phyloP scores from a whole-genome alignment of 2,888 invertebrate species.

The Leptopterna dolabrata region DNA sequence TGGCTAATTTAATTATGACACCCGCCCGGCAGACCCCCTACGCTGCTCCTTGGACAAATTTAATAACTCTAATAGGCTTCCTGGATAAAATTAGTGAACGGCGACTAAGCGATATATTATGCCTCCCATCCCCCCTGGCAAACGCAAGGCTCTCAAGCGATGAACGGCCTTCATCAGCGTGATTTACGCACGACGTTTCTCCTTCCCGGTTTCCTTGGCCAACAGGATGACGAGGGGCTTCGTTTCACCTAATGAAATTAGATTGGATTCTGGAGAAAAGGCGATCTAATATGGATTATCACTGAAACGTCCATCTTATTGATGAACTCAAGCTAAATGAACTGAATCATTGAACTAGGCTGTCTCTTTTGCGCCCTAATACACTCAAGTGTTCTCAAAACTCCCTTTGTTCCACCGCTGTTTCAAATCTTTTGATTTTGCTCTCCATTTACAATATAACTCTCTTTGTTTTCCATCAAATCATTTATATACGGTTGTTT shows the following conservation, averaged over 20 bases:
- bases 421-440: no score
- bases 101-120: background rate
- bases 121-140: background rate
- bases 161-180: background rate
- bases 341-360: no score
- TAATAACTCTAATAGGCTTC: background rate
- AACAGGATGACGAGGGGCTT: background rate
- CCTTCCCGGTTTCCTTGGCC: background rate
- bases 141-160: background rate
- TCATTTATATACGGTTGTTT: no score
- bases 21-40: background rate
- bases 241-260: background rate
- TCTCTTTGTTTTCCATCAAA: no score
- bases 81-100: constrained; percentile 3
- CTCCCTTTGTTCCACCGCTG: no score
- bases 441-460: no score
- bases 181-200: background rate
- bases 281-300: background rate
- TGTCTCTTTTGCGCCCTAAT: no score
- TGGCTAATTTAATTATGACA: constrained; percentile 27
- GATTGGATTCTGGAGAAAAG: background rate
- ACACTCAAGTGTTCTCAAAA: no score
- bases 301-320: no score
- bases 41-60: background rate
- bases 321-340: no score